A percentile compares a stretch with the other conserved stretches of the same genome.
phyloP scores from a whole-genome alignment of 2,797 vertebrate species.

The Cyclura pinguis region DNA sequence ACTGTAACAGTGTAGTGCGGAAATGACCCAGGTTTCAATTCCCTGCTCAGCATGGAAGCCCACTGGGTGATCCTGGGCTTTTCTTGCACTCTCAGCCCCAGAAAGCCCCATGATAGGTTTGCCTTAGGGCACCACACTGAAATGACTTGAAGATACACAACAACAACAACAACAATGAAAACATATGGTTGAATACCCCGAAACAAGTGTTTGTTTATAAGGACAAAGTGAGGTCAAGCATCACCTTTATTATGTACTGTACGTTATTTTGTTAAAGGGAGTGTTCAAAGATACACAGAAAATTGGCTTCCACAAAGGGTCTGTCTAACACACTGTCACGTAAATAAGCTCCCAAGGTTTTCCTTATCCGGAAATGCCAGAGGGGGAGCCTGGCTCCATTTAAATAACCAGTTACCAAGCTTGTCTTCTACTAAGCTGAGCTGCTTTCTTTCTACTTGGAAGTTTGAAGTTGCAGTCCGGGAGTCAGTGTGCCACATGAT shows the following conservation, averaged over 20 bases:
- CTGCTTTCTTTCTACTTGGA: neutral
- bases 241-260: neutral
- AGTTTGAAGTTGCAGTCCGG: neutral
- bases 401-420: neutral
- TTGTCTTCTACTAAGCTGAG: neutral
- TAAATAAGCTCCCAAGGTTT: neutral
- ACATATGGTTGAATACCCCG: neutral
- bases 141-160: no score
- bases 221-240: neutral
- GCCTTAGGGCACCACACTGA: no score
- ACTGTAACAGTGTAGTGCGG: no score
- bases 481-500: neutral
- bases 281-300: neutral
- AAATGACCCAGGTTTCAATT: no score
- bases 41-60: no score
- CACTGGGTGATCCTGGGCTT: no score
- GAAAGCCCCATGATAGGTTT: no score
- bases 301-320: conserved; percentile 12
- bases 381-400: neutral
- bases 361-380: neutral
- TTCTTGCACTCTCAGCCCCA: no score
- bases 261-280: neutral
- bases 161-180: no score
- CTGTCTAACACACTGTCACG: no score
- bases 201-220: neutral